phyloP scores from a whole-genome alignment of 2,888 invertebrate genomes.

The Scaptomyza reducta region DNA sequence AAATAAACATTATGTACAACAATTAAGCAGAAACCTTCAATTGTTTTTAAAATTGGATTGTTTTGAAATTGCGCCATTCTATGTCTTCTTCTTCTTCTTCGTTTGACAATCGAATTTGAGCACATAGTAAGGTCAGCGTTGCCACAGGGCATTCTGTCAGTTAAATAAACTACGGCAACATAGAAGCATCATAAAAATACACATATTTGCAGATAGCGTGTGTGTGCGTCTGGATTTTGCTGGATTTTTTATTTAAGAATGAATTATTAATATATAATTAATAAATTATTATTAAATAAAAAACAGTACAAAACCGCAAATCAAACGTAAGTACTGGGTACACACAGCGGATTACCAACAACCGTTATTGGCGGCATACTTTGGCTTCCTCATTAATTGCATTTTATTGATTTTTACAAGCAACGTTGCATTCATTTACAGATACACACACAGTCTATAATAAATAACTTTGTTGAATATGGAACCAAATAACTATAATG shows the following conservation, averaged over 20 bases:
- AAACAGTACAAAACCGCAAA: constrained; percentile 79
- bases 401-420: constrained; percentile 54
- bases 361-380: background rate
- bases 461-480: constrained; percentile 44
- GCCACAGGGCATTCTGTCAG: constrained; percentile 44
- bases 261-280: constrained; percentile 77
- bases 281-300: constrained; percentile 83
- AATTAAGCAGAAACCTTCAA: constrained; percentile 39
- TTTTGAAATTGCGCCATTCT: constrained; percentile 1
- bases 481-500: constrained; percentile 58
- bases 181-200: constrained; percentile 38
- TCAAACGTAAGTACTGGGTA: constrained; percentile 59
- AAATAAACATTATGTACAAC: constrained; percentile 63
- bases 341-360: background rate
- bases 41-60: constrained; percentile 36
- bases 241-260: constrained; percentile 83
- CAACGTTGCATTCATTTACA: constrained; percentile 37
- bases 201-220: constrained; percentile 50
- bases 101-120: constrained; percentile 15
- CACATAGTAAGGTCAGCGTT: constrained; percentile 29
- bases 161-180: constrained; percentile 45
- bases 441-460: constrained; percentile 53
- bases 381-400: background rate
- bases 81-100: constrained; percentile 19
- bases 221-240: constrained; percentile 68